These are phyloP conservation scores for Potorous gilbertii DNA, from an alignment of 2,797 vertebrate species.

Conservation along the genomic window DNA sequence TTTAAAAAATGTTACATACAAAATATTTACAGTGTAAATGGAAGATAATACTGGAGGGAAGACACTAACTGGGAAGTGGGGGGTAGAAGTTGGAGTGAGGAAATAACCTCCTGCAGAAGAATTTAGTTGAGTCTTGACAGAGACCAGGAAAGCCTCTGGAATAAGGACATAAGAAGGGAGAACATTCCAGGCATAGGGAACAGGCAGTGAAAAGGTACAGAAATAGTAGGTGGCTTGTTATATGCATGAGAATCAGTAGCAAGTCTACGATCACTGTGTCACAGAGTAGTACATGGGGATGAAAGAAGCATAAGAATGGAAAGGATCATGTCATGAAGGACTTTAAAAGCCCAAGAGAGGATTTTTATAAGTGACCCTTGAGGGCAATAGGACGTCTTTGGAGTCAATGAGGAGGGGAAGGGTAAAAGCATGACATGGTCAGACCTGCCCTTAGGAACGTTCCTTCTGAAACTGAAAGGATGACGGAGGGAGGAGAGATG, in stretches of 20 bases:
- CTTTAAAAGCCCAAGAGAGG: background rate
- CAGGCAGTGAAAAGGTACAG: background rate
- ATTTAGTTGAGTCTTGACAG: background rate
- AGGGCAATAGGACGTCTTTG: background rate
- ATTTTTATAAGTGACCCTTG: background rate
- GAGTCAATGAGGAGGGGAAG: background rate
- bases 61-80: background rate
- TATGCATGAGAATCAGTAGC: background rate
- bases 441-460: background rate
- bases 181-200: background rate
- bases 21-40: background rate
- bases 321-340: background rate
- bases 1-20: background rate
- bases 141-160: background rate
- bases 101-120: background rate
- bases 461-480: background rate
- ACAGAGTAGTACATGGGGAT: background rate
- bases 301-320: background rate
- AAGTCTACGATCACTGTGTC: background rate
- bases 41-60: background rate
- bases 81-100: background rate
- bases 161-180: background rate
- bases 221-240: background rate
- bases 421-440: background rate
- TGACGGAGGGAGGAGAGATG: background rate